Percentiles rank a stretch among this genome's conserved stretches.
Conservation (phyloP, 2,113 vertebrate species). For the Nymphicus hollandicus region DNA sequence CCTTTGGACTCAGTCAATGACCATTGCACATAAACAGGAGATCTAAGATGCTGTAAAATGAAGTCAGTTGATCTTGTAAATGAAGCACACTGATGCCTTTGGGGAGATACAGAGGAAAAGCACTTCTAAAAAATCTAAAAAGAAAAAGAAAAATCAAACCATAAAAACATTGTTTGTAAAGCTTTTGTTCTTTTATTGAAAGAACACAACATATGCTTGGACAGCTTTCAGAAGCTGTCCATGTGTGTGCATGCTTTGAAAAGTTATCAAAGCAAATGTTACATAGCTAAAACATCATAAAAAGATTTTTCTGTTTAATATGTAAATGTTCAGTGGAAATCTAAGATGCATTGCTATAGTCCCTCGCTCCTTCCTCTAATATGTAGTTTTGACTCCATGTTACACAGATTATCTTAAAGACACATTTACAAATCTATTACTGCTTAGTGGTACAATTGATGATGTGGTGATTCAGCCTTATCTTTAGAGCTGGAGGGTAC, state of each 20-base stretch:
- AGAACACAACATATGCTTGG: background rate
- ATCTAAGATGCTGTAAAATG: background rate
- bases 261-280: background rate
- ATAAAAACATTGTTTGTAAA: background rate
- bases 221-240: background rate
- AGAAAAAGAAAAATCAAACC: background rate
- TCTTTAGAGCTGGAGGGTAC: background rate
- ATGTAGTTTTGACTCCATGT: background rate
- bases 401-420: background rate
- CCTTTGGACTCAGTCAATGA: background rate
- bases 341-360: background rate
- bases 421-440: background rate
- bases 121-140: background rate
- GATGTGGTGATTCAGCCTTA: background rate
- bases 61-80: background rate
- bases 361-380: background rate
- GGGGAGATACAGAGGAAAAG: background rate
- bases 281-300: background rate
- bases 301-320: background rate
- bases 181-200: background rate
- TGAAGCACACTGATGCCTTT: background rate
- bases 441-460: background rate
- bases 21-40: background rate
- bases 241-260: background rate
- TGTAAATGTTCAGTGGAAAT: background rate